Evolutionary conservation across 2,797 vertebrate species (phyloP), one percentile per base, ranked within the genome.

Genomic region (Xiphophorus birchmanni): DNA sequence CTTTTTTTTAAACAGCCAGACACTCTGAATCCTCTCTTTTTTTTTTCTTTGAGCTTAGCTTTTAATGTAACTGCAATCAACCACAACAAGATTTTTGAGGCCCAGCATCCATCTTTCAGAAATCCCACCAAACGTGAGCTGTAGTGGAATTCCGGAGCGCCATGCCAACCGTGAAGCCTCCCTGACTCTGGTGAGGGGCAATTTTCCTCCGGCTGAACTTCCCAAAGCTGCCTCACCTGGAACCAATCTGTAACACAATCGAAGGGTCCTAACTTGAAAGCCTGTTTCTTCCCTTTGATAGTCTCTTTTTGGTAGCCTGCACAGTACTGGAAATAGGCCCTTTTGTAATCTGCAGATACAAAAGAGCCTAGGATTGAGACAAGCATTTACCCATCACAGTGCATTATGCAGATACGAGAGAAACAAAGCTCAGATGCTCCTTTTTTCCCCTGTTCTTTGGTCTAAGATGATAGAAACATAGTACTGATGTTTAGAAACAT

Each of bases 221-320:
- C 92, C 91, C 92, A 96, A 96, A 96, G 96, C 96, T 92, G 93
- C 92, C 93, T 96, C 96, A 96, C 96, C 96, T 97, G 96, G 96
- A 98, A 98, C 94, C 94, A 96, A 96, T 97, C 95, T 96, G 93
- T 94, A 96, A 95, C 95, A 96, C 89, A 95, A 95, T 95, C 95
- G 95, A 96, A 96, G 95, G 94, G 94, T 96, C 95, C 96, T 93
- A 93, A 96, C 96, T 76, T 93, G 96, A 97, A 97, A 97, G 95
- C 95, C 92, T 93, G 85, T 92, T 95, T 91, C 87, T 94, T 95
- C 89, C 80, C 94, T 97, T 97, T 96, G 96, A 96, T 95, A 96
- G 94, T 92, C 95, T 95, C 93, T 89, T 95, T 90, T 93, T 96
- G 89, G 94, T 94, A 95, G 94, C 92, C 90, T 92, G 91, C 87